Evolutionary conservation across 2,888 invertebrate species (phyloP), one percentile per base, ranked within the genome.

Genomic region (Yponomeuta plumbellus): DNA sequence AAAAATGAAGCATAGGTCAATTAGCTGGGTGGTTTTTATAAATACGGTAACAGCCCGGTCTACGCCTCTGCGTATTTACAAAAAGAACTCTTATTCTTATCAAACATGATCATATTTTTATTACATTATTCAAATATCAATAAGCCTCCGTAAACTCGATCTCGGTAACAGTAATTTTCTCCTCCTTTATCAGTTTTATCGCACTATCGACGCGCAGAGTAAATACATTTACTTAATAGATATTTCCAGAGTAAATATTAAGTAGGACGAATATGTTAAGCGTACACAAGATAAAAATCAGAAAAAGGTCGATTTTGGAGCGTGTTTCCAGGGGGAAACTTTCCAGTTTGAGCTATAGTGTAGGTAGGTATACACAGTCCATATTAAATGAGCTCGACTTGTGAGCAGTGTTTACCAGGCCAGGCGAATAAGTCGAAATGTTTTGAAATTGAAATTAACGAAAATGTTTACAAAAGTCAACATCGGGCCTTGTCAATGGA

Each of bases 221-320:
- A 13, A 52, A 52, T 52, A 52, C 4, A 52, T 52, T 52, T 52
- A 52, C 44, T 13, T 52, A 17, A 52, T 52, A 59, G 23, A 59
- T 59, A 23, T 59, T 59, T 1, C 59, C 11, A n/a, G 6, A 13
- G 59, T 23, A 59, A 59, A 59, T 59, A 59, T 21, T 8, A 59
- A 59, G 59, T 21, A 20, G 22, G 59, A 59, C 59, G 11, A 59
- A 59, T 59, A 59, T 59, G 11, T 21, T 58, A 58, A 21, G 21
- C 58, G 4, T 52, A 52, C 44, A 52, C 13, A 52, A 52, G 44
- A 52, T 52, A 52, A 17, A n/a, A 13, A 52, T 52, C 44, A 17
- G 44, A 52, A 52, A 52, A 52, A 17, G 17, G 17, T 52, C 44
- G 44, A 34, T 34, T 34, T 34, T 34, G 34, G 44, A 17, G 17